Percentiles rank a stretch among this genome's conserved stretches.
These are phyloP conservation scores for Calameuta pallipes DNA, from an alignment of 2,888 invertebrate genomes.

Conservation along the genomic window DNA sequence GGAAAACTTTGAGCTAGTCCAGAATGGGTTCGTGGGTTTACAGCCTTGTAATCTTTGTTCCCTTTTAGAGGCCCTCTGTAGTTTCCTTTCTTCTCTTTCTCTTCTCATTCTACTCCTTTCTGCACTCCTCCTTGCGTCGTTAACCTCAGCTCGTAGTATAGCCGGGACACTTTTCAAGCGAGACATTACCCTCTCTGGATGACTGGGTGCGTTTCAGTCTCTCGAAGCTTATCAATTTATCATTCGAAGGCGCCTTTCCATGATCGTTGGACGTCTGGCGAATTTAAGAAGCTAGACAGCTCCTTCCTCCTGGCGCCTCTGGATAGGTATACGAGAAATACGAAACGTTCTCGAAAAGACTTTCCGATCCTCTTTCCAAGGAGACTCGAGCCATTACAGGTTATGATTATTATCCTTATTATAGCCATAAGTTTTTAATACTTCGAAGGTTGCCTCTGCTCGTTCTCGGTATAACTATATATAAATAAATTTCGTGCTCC, in stretches of 20 bases:
- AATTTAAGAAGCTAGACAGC: background rate
- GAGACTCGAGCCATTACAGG: background rate
- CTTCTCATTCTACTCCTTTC: too few species aligned
- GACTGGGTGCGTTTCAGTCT: background rate
- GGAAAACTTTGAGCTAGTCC: conserved; percentile 18
- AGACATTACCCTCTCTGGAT: background rate
- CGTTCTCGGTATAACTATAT: background rate
- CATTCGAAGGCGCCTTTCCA: background rate
- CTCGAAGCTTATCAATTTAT: background rate
- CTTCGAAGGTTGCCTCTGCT: background rate
- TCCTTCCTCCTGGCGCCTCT: background rate
- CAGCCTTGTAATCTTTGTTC: conserved; percentile 23
- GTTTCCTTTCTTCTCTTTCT: background rate
- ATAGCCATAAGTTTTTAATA: background rate
- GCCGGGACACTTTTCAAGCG: background rate
- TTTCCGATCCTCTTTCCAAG: background rate
- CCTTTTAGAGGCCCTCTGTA: background rate
- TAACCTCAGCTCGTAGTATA: background rate
- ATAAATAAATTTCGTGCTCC: background rate
- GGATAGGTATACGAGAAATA: background rate
- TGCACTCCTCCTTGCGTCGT: background rate
- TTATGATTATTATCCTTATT: background rate
- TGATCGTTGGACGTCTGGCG: background rate
- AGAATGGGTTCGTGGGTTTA: conserved; percentile 24
- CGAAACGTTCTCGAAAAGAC: background rate